A percentile compares a stretch with the other conserved stretches of the same genome.
Conservation (phyloP, 2,113 vertebrate genomes). For the Marmota flaviventris region DNA sequence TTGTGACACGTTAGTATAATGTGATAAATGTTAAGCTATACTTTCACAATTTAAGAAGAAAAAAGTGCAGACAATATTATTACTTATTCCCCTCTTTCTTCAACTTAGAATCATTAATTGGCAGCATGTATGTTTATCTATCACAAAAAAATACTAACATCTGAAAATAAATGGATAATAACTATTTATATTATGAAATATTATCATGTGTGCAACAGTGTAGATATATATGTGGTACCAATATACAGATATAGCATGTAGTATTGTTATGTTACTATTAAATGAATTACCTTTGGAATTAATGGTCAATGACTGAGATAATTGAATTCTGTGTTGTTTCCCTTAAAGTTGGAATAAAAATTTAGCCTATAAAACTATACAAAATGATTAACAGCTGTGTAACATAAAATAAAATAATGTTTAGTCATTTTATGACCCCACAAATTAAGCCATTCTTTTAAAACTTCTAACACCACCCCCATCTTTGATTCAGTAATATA, state of each 20-base stretch:
- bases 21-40: background rate
- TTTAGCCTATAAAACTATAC: background rate
- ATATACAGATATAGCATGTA: background rate
- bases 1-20: background rate
- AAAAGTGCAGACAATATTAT: background rate
- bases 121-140: background rate
- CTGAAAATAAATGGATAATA: background rate
- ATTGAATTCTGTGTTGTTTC: background rate
- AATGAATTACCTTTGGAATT: background rate
- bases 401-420: conserved; percentile 13
- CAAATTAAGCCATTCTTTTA: background rate
- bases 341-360: conserved; percentile 16
- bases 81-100: background rate
- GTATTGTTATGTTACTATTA: background rate
- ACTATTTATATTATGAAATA: background rate
- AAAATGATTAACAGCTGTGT: background rate
- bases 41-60: background rate
- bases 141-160: background rate
- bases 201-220: background rate
- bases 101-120: background rate
- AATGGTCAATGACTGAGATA: background rate
- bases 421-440: background rate
- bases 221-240: background rate
- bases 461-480: background rate
- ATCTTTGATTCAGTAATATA: background rate